Base-by-base conservation (phyloP, 2,888 invertebrate species). In the Escarpia spicata region DNA sequence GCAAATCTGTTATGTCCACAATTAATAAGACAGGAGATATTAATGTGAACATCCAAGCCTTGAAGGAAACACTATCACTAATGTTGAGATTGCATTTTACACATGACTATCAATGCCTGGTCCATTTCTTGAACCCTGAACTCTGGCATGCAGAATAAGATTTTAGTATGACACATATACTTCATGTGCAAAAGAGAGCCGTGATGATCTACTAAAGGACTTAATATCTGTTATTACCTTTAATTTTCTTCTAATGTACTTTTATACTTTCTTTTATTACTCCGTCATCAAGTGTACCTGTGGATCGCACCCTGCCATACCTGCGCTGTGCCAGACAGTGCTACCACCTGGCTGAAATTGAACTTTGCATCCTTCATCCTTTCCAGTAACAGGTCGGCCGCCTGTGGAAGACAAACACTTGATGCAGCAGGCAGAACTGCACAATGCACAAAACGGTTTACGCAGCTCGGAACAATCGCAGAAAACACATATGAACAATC, bases 271-370 rank as follows among this genome's bases (percentile, higher is more conserved):
- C 15, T 44, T 91, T 44, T 52, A 91, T 19, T 37, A 52, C 4
- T 9, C 44, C n/a, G 43, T 45, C 45, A 91, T 44, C 75, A 75
- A 15, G 19, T 6, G 1, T 26, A 26, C 15, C 31, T 45, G 52
- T 8, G 10, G 91, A 2, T 26, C 19, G n/a, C 52, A 6, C 19
- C 10, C 10, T 43, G 37, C 19, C 92, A 90, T 97, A 98, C 98
- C 98, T 99, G 99, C 3, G 98, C 99, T 94, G 98, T 98, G 0
- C 99, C 99, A 26, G 98, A 98, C 93, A 99, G 97, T 0, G 98
- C 98, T 0, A 97, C 97, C n/a, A 99, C 98, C 94, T 97, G 97
- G 43, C 97, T 97, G 95, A 99, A 98, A 96, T 98, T 98, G 0
- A 98, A 98, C 12, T 98, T 98, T 92, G 97, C 97, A 3, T 98